Percentiles rank a stretch among this genome's conserved stretches.
Conservation (phyloP, 2,888 invertebrate genomes). For the Idaea aversata region DNA sequence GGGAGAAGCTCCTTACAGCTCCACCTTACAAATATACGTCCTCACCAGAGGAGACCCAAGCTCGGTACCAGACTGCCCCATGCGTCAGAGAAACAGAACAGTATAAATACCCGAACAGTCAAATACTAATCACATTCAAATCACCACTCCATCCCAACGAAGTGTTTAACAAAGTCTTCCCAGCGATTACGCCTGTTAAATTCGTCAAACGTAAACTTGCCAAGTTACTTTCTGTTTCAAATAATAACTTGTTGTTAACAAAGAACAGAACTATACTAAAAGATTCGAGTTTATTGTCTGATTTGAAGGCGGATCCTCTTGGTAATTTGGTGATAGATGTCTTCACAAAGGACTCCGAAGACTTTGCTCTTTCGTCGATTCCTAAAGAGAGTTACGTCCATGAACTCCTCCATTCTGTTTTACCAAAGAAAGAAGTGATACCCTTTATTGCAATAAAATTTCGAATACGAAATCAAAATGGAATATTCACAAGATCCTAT, state of each 20-base stretch:
- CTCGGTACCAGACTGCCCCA: slow-evolving; percentile 61
- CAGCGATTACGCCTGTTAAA: slow-evolving; percentile 64
- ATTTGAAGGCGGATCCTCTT: slow-evolving; percentile 60
- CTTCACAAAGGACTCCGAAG: slow-evolving; percentile 66
- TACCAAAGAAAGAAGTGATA: slow-evolving; percentile 63
- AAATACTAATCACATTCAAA: slow-evolving; percentile 64
- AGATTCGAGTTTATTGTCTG: slow-evolving; percentile 59
- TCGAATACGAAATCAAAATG: slow-evolving; percentile 61
- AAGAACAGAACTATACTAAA: slow-evolving; percentile 69
- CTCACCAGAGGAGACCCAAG: slow-evolving; percentile 41
- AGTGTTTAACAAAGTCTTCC: slow-evolving; percentile 69
- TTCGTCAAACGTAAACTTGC: slow-evolving; percentile 68
- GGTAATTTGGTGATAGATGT: slow-evolving; percentile 69
- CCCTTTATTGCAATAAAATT: slow-evolving; percentile 75
- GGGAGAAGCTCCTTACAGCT: slow-evolving; percentile 69
- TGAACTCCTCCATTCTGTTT: slow-evolving; percentile 60
- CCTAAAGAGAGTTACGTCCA: slow-evolving; percentile 68
- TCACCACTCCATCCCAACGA: slow-evolving; percentile 63
- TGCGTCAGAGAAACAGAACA: slow-evolving; percentile 56
- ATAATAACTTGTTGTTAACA: slow-evolving; percentile 61
- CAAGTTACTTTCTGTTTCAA: slow-evolving; percentile 61
- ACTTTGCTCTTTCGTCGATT: slow-evolving; percentile 61
- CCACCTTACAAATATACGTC: slow-evolving; percentile 57
- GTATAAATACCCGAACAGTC: slow-evolving; percentile 66
- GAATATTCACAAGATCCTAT: slow-evolving; percentile 75